Evolutionary conservation across 2,888 invertebrate genomes (phyloP).

Genomic region (Ophion obscuratus): DNA sequence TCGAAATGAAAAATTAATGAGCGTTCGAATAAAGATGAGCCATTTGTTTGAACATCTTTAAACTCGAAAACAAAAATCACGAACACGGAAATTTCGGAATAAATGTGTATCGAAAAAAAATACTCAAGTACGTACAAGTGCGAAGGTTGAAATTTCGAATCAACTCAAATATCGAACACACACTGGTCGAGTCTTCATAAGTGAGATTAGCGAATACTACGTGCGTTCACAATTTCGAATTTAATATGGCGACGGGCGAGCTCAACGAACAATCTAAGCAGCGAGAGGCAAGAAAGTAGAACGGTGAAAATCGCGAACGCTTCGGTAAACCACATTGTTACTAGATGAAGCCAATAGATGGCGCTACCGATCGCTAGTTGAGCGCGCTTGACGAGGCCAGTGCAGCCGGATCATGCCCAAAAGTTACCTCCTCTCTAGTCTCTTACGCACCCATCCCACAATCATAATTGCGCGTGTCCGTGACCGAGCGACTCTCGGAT

Average conservation of each 20-base stretch:
- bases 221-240: slow-evolving; percentile 24
- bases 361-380: slow-evolving; percentile 19
- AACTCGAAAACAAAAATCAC: slow-evolving; percentile 30
- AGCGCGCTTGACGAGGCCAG: slow-evolving; percentile 5
- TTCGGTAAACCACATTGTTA: slow-evolving; percentile 13
- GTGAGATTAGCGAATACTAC: too few relatives aligned
- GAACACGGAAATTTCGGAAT: slow-evolving; percentile 28
- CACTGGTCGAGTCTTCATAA: too few relatives aligned
- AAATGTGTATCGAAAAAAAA: slow-evolving; percentile 28
- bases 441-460: too few relatives aligned
- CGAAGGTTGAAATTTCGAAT: too few relatives aligned
- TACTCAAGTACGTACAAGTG: too few relatives aligned
- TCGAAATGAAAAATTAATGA: slow-evolving; percentile 6
- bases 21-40: slow-evolving; percentile 21
- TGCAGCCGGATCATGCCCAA: too few relatives aligned
- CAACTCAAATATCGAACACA: too few relatives aligned
- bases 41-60: slow-evolving; percentile 16
- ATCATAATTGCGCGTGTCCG: too few relatives aligned
- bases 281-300: slow-evolving; percentile 25
- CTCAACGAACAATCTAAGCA: slow-evolving; percentile 21
- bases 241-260: slow-evolving; percentile 18
- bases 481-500: too few relatives aligned
- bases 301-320: slow-evolving; percentile 34
- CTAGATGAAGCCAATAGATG: slow-evolving; percentile 18
- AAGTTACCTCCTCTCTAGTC: too few relatives aligned